Evolutionary conservation across 2,113 vertebrate genomes (phyloP).

Genomic region (Entomyzon cyanotis): DNA sequence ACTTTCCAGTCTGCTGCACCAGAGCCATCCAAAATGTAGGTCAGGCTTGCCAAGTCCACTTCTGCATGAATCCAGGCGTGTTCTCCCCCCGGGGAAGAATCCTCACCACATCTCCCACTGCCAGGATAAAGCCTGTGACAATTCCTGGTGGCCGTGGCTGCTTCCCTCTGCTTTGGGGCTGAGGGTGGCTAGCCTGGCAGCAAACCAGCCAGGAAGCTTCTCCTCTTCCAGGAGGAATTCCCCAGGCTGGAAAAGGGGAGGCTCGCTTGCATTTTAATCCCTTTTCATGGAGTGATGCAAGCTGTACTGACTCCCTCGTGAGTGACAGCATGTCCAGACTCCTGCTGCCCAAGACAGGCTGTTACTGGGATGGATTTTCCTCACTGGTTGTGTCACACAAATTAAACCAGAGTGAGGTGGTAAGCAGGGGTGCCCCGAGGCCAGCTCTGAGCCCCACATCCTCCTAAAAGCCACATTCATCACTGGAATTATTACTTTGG

Average conservation of each 20-base stretch:
- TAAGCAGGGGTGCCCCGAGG: background rate
- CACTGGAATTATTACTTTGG: background rate
- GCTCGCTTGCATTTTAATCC: background rate
- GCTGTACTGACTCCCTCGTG: background rate
- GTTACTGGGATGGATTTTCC: background rate
- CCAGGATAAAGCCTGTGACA: rapidly evolving
- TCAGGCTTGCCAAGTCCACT: slow-evolving; percentile 45
- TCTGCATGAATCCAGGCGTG: background rate
- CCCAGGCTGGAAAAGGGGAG: background rate
- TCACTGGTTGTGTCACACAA: background rate
- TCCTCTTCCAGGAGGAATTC: background rate
- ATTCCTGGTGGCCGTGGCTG: background rate
- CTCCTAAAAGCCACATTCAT: background rate
- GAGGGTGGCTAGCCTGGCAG: background rate
- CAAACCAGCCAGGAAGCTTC: background rate
- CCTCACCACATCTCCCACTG: rapidly evolving
- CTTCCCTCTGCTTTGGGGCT: background rate
- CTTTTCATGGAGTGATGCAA: background rate
- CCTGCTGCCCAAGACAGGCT: background rate
- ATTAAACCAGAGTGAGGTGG: background rate
- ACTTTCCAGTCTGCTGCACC: slow-evolving; percentile 66
- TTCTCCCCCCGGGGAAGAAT: background rate
- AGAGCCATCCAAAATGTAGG: slow-evolving; percentile 54
- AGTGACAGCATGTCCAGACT: background rate
- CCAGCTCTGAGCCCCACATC: background rate